These are phyloP conservation scores for Metellina segmentata DNA, from an alignment of 2,888 invertebrate genomes.

Conservation along the genomic window DNA sequence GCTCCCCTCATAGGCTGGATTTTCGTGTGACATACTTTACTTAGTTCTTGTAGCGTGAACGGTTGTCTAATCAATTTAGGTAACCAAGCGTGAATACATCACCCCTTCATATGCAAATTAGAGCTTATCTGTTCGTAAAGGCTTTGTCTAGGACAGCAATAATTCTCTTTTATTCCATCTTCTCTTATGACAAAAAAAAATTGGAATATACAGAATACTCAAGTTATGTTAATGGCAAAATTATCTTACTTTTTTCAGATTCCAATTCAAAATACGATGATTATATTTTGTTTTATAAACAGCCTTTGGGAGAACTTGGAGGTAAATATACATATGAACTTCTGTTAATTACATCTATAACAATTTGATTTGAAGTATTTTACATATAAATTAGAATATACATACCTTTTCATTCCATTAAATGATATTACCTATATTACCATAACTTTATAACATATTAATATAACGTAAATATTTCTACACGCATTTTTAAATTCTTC, in stretches of 20 bases:
- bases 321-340: background rate
- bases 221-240: background rate
- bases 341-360: background rate
- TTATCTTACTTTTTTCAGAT: background rate
- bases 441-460: background rate
- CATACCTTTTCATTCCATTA: background rate
- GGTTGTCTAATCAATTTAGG: too few relatives aligned
- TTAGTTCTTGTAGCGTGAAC: too few relatives aligned
- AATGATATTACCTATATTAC: background rate
- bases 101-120: too few relatives aligned
- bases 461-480: background rate
- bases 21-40: too few relatives aligned
- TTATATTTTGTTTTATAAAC: constrained; percentile 12
- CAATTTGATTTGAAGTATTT: background rate
- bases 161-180: too few relatives aligned
- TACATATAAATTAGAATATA: background rate
- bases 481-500: background rate
- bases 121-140: too few relatives aligned
- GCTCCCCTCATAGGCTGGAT: too few relatives aligned
- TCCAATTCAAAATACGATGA: background rate
- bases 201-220: too few relatives aligned
- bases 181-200: too few relatives aligned
- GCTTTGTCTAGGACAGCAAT: too few relatives aligned
- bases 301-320: background rate
- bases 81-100: too few relatives aligned